Evolutionary conservation across 2,888 invertebrate species (phyloP).

Genomic region (Scrobipalpa costella): DNA sequence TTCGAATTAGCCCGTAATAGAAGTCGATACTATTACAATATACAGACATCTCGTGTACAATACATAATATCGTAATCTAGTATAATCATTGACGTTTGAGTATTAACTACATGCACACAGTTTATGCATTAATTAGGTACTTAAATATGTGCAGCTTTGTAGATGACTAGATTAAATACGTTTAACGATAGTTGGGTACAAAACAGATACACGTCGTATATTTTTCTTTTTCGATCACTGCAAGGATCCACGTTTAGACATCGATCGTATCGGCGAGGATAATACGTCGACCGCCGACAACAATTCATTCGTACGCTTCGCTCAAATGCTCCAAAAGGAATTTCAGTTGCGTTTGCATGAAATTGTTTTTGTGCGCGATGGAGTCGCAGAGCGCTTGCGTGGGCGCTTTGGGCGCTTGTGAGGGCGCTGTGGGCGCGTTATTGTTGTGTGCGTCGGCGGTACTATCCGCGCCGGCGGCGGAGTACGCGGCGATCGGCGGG

Average conservation of each 20-base stretch:
- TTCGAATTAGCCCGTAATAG: slow-evolving; percentile 52
- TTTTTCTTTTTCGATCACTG: slow-evolving; percentile 77
- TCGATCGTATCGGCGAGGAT: slow-evolving; percentile 69
- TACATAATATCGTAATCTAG: slow-evolving; percentile 46
- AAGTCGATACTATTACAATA: slow-evolving; percentile 50
- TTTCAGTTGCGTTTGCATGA: slow-evolving; percentile 79
- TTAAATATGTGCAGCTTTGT: slow-evolving; percentile 76
- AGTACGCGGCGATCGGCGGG: slow-evolving; percentile 74
- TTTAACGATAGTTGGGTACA: slow-evolving; percentile 70
- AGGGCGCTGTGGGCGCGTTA: slow-evolving; percentile 46
- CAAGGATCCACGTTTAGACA: slow-evolving; percentile 78
- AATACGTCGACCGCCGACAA: slow-evolving; percentile 66
- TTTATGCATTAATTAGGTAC: slow-evolving; percentile 48
- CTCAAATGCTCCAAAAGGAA: slow-evolving; percentile 84
- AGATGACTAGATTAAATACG: slow-evolving; percentile 79
- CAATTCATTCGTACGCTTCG: slow-evolving; percentile 83
- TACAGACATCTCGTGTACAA: slow-evolving; percentile 61
- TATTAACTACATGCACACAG: slow-evolving; percentile 75
- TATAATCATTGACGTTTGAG: slow-evolving; percentile 67
- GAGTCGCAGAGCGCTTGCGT: slow-evolving; percentile 73
- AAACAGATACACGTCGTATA: slow-evolving; percentile 71
- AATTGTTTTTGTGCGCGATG: slow-evolving; percentile 74
- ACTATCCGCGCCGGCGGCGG: slow-evolving; percentile 67
- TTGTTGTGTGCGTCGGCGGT: slow-evolving; percentile 67
- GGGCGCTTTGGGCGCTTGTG: slow-evolving; percentile 52